phyloP scores from a whole-genome alignment of 2,888 invertebrate genomes.

The Drosophila kanekoi region DNA sequence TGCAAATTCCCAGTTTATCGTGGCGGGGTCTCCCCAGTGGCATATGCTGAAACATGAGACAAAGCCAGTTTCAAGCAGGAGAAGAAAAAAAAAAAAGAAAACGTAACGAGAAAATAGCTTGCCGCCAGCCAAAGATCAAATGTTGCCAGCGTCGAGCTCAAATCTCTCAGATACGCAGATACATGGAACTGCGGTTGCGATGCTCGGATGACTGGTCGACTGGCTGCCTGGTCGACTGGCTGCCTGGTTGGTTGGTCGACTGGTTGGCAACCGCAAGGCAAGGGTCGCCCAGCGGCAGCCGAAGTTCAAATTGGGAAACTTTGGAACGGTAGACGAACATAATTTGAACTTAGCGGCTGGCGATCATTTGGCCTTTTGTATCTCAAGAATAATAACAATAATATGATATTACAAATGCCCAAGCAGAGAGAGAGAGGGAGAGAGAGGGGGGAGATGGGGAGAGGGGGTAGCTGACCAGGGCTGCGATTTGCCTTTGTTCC shows the following conservation, averaged over 20 bases:
- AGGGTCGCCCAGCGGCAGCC: constrained; percentile 72
- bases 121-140: constrained; percentile 76
- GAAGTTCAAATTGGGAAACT: constrained; percentile 73
- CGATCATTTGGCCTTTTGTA: constrained; percentile 54
- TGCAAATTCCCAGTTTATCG: constrained; percentile 41
- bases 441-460: neutral
- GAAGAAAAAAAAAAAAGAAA: constrained; percentile 15
- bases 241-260: constrained; percentile 23
- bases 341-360: constrained; percentile 70
- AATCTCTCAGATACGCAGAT: constrained; percentile 73
- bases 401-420: constrained; percentile 74
- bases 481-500: constrained; percentile 41
- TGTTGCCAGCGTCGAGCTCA: constrained; percentile 58
- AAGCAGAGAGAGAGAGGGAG: no score
- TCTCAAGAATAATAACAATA: constrained; percentile 69
- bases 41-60: constrained; percentile 66
- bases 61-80: constrained; percentile 42
- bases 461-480: constrained; percentile 5
- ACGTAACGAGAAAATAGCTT: constrained; percentile 58
- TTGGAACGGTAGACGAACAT: constrained; percentile 67
- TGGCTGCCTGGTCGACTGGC: constrained; percentile 22
- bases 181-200: constrained; percentile 66
- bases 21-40: constrained; percentile 56
- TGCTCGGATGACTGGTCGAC: constrained; percentile 25
- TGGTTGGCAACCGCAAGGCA: constrained; percentile 61